Evolutionary conservation across 1,140 invertebrate species (phyloP), one percentile per base, ranked within the genome.

Genomic region (Pygmarrhopalites habei): DNA sequence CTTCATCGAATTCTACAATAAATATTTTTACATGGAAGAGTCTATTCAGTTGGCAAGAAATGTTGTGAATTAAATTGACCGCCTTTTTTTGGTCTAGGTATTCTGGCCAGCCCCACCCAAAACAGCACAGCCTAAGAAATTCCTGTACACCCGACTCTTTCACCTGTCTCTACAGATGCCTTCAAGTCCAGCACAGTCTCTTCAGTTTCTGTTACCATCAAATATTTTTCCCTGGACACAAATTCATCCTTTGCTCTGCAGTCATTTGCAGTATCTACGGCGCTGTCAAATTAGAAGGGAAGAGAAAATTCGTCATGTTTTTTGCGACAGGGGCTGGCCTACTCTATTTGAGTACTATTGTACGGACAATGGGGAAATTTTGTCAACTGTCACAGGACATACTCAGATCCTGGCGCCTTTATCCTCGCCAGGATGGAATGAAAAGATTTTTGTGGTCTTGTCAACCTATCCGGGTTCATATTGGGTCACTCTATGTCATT

Each of bases 401-500:
- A n/a, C 39, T 62, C 25, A 29, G 29, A 5, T 53, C 51, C 3
- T 62, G 60, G 60, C 39, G 25, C 26, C 7, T n/a, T 21, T 14
- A 43, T 10, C 15, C 15, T 12, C 25, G 10, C 14, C 7, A 43
- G 21, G 12, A 12, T 15, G 19, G n/a, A n/a, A n/a, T 62, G 1
- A 29, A 23, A 17, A 39, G 1, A 10, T 62, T 53, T 43, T 3
- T 62, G 1, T 43, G 35, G 25, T 62, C 49, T 12, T 62, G 19
- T 21, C 28, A 17, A 15, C 7, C 23, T 29, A 1, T 62, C 7
- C 30, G 17, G 21, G 30, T 62, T 1, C 39, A 44, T 1, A 55
- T 62, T 28, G 60, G 60, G 17, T 7, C 32, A 21, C 55, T 43
- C 39, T 62, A 62, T 44, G 29, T 29, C 15, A 51, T 62, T 0